Evolutionary conservation across 2,888 invertebrate species (phyloP).

Genomic region (Andrena haemorrhoa): DNA sequence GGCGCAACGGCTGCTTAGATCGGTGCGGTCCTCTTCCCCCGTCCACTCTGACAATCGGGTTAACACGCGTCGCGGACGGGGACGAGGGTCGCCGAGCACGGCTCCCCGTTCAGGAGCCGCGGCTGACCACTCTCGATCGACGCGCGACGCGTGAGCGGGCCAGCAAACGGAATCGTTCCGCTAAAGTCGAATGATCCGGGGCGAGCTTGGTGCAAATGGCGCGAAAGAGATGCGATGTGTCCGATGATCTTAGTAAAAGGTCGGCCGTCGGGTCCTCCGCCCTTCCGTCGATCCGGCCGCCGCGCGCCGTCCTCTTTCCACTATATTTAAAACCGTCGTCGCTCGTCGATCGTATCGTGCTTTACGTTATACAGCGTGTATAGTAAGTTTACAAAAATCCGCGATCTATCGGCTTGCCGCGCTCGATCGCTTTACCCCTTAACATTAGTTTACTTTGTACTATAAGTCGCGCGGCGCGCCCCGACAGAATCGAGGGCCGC

Average conservation of each 20-base stretch:
- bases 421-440: conserved; percentile 72
- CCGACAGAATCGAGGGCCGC: conserved; percentile 52
- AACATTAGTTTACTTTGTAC: conserved; percentile 84
- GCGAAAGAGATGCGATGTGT: neutral
- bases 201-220: neutral
- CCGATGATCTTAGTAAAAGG: neutral
- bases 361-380: conserved; percentile 72
- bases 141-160: neutral
- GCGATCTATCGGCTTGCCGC: conserved; percentile 50
- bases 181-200: neutral
- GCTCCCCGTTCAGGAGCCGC: too few species aligned
- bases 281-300: conserved; percentile 7
- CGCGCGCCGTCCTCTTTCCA: conserved; percentile 20
- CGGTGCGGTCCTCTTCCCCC: neutral
- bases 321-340: conserved; percentile 31
- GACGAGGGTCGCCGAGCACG: conserved; percentile 2
- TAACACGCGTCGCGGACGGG: neutral
- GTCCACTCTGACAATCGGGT: neutral
- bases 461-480: conserved; percentile 80
- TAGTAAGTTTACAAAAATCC: conserved; percentile 77
- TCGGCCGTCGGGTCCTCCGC: conserved; percentile 29
- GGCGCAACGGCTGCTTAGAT: neutral
- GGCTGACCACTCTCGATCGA: too few species aligned
- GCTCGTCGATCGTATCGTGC: conserved; percentile 43
- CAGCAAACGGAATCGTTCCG: neutral